These are phyloP conservation scores for Clarias gariepinus DNA, from an alignment of 2,113 vertebrate genomes.

Conservation along the genomic window DNA sequence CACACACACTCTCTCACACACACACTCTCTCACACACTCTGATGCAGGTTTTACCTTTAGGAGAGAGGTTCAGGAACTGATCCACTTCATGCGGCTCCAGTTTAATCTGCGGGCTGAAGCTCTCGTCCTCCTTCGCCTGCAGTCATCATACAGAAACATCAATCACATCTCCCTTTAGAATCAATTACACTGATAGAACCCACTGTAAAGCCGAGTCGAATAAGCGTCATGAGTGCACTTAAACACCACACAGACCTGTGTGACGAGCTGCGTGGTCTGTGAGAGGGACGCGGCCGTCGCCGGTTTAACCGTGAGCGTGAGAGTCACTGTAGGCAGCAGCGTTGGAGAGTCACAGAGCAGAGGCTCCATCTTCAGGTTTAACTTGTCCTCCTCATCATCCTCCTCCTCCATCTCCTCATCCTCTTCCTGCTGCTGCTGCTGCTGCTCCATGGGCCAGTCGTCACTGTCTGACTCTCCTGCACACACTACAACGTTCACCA, in stretches of 20 bases:
- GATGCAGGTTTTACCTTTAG: constrained; percentile 74
- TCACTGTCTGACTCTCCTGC: constrained; percentile 82
- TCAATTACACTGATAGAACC: too few species aligned
- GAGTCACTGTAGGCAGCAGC: constrained; percentile 82
- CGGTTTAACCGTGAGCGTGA: constrained; percentile 67
- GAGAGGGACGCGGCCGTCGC: constrained; percentile 52
- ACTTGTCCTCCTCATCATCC: constrained; percentile 67
- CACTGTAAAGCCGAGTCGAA: too few species aligned
- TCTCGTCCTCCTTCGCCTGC: constrained; percentile 83
- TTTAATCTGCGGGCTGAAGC: constrained; percentile 86
- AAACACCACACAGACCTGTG: too few species aligned
- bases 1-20: too few species aligned
- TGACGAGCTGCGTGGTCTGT: neutral
- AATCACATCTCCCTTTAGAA: neutral
- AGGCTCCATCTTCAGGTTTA: constrained; percentile 76
- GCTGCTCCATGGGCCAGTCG: constrained; percentile 83
- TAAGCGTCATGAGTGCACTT: too few species aligned
- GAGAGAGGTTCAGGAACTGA: constrained; percentile 93
- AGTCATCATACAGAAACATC: neutral
- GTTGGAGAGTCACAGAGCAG: constrained; percentile 76
- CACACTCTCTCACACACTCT: too few species aligned
- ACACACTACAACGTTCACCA: neutral
- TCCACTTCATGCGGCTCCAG: constrained; percentile 98
- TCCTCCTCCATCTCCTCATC: constrained; percentile 69
- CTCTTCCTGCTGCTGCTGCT: constrained; percentile 58